Percentiles rank a stretch among this genome's conserved stretches.
These are phyloP conservation scores for Gymnoscelis rufifasciata DNA, from an alignment of 2,888 invertebrate species.

Conservation along the genomic window DNA sequence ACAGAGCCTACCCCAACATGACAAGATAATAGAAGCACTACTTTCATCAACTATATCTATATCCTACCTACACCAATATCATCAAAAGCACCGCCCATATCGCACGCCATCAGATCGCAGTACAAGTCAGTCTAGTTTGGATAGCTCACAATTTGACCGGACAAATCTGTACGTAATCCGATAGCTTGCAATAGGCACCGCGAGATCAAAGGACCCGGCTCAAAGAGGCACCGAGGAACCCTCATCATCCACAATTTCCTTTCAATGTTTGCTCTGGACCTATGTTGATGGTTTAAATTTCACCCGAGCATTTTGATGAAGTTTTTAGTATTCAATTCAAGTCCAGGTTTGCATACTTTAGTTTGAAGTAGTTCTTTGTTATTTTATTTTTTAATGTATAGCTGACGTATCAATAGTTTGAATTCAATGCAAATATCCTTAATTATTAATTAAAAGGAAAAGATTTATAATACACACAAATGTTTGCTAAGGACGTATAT, in stretches of 20 bases:
- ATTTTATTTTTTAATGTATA: no score
- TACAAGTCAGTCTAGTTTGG: not conserved
- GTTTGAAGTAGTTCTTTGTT: no score
- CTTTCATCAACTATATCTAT: no score
- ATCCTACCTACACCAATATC: no score
- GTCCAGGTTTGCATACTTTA: not conserved
- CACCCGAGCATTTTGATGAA: not conserved
- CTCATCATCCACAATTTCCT: slow-evolving; percentile 11
- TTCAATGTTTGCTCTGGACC: slow-evolving; percentile 1
- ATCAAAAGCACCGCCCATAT: no score
- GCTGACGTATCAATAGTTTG: no score
- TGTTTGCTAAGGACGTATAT: no score
- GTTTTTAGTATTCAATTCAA: not conserved
- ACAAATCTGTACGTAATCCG: slow-evolving; percentile 5
- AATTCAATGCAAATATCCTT: no score
- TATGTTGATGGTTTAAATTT: not conserved
- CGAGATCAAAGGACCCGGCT: slow-evolving; percentile 11
- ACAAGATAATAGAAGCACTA: no score
- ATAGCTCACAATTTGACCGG: slow-evolving; percentile 2
- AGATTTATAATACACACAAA: no score
- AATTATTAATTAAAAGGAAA: no score
- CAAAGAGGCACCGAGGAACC: slow-evolving; percentile 6
- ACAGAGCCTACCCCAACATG: no score
- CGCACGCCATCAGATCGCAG: not conserved
- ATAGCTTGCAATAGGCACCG: slow-evolving; percentile 3